Evolutionary conservation across 1,140 invertebrate genomes (phyloP), one percentile per base, ranked within the genome.

Genomic region (Pemphigus obesinymphae): DNA sequence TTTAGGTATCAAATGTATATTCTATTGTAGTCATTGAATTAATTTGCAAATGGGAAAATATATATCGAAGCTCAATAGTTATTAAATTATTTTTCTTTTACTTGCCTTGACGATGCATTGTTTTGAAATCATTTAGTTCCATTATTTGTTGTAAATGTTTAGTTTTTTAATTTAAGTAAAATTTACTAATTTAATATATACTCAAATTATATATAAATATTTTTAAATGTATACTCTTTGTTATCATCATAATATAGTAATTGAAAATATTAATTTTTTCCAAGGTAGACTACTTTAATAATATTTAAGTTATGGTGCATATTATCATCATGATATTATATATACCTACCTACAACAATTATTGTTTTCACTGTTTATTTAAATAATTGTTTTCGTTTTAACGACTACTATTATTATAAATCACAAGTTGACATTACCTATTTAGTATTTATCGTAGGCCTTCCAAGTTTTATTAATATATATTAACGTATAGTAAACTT

Each of bases 91-190:
- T 58, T 58, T 58, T 55, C 50, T 55, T 63, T 58, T 58, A 78
- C 50, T 78, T 78, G 73, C 73, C 73, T 58, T 58, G n/a, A 76
- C 58, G 48, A 55, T 23, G 17, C 34, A 11, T 53, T 55, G 73
- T 78, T 78, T 23, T 58, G 31, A 37, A 78, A 37, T 40, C 15
- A 3, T 78, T 78, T 78, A 78, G 73, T 78, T 78, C 73, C 73
- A 78, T 78, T 78, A 78, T 37, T 78, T 78, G 73, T 78, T 78
- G 73, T 58, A 78, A 78, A 37, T 78, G 50, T 78, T 78, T 78
- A 58, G 50, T 78, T 78, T 78, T 78, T 17, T 78, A 58, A 78
- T 78, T 76, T 78, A 78, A 78, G 50, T 78, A 10, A 37, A 78
- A 55, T 78, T 58, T 58, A 78, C 73, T 78, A 78, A 78, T 78